phyloP scores from a whole-genome alignment of 2,888 invertebrate genomes.

The Phengaris alcon region DNA sequence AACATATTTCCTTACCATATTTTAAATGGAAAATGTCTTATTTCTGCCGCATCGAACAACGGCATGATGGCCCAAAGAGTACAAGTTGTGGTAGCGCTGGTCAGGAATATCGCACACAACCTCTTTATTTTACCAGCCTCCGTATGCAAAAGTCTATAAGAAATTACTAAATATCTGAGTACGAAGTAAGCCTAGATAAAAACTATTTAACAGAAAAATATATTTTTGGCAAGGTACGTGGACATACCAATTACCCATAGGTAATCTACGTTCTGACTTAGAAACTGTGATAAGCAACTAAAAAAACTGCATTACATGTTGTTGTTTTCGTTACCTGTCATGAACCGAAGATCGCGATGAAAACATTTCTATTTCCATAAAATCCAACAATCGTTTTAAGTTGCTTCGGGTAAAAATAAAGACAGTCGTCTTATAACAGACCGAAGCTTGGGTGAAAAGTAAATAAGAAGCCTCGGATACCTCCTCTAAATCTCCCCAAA shows the following conservation, averaged over 20 bases:
- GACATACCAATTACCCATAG: too few species aligned
- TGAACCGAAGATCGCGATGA: conserved; percentile 48
- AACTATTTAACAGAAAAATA: background rate
- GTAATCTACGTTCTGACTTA: too few species aligned
- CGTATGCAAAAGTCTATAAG: conserved; percentile 49
- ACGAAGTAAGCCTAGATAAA: background rate
- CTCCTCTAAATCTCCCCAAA: conserved; percentile 62
- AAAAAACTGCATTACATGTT: too few species aligned
- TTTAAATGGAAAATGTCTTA: conserved; percentile 60
- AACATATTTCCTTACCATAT: conserved; percentile 57
- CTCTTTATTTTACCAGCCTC: conserved; percentile 52
- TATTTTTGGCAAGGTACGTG: background rate
- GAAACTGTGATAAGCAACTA: background rate
- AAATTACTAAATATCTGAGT: background rate
- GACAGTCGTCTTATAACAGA: conserved; percentile 61
- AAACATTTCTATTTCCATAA: conserved; percentile 55
- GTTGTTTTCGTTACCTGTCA: conserved; percentile 48
- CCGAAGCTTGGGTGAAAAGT: conserved; percentile 63
- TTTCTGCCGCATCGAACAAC: conserved; percentile 53
- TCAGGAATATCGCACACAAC: conserved; percentile 56
- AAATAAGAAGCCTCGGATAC: conserved; percentile 63
- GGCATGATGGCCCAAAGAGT: conserved; percentile 64
- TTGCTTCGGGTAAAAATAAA: conserved; percentile 53
- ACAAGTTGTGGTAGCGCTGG: conserved; percentile 55
- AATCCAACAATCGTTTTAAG: conserved; percentile 47